Base-by-base conservation (phyloP, 2,888 invertebrate species). In the Amitus sp. region DNA sequence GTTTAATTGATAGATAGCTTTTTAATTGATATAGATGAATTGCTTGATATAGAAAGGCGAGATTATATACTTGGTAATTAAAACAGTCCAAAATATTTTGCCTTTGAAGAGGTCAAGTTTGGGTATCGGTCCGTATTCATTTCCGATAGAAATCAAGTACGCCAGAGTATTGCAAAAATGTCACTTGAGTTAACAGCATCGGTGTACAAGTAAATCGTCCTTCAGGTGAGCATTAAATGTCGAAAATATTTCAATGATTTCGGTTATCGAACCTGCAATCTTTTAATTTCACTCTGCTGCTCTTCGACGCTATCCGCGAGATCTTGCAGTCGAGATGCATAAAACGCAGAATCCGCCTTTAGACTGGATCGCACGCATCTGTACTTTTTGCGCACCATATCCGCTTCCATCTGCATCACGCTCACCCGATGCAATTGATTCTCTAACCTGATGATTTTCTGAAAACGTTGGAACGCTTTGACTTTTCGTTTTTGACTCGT, bases 391-490 rank as follows among this genome's bases (percentile, higher is more conserved):
- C 89, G 88, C 5, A 93, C 88, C 66, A 93, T 87, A 70, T 90
- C 89, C 0, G 93, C 92, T 80, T 94, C 93, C 74, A 91, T 89
- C 85, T 91, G 90, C 83, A 93, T 92, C 27, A 94, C 90, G 51
- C 91, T 87, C 0, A 92, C 88, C 60, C 90, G 89, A 75, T 94
- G 92, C 58, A 94, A 90, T 77, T 90, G 90, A 75, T 94, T 94
- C 80, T 93, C 93, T 66, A 94, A 80, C 68, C 89, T 88, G 3
- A 89, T 73, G 39, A 83, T 81, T 74, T 79, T 77, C 84, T 84
- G 66, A 6, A 51, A 39, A 51, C 51, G 48, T 47, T 23, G n/a
- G 42, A 34, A 7, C 9, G 12, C 23, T 48, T 23, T 12, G 30
- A 46, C n/a, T n/a, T n/a, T n/a, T n/a, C n/a, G n/a, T n/a, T n/a